Conservation (phyloP, 2,797 vertebrate genomes). For the Acanthopagrus latus region DNA sequence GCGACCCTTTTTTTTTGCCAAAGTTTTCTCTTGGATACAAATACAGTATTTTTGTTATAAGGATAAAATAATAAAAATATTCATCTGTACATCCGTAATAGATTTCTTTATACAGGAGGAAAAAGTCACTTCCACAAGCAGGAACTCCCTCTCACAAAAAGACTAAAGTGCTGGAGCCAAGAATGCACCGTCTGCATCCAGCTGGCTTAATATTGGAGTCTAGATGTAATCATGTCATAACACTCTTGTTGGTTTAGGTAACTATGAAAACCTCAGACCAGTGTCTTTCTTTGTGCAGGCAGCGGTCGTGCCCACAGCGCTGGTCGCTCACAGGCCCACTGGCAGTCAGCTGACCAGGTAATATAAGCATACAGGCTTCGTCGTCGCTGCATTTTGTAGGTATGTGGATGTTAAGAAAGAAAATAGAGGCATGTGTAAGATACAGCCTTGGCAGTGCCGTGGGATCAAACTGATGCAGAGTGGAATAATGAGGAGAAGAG, state of each 20-base stretch:
- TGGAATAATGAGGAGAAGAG: constrained; percentile 49
- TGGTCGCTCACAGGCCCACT: constrained; percentile 3
- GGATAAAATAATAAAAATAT: constrained; percentile 62
- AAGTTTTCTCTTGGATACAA: constrained; percentile 64
- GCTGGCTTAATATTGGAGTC: constrained; percentile 59
- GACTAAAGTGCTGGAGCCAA: constrained; percentile 83
- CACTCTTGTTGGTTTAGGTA: constrained; percentile 37
- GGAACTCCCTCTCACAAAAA: constrained; percentile 80
- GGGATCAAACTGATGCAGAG: constrained; percentile 51
- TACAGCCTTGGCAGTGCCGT: constrained; percentile 46
- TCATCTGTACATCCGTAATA: constrained; percentile 56
- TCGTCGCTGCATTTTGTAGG: constrained; percentile 28
- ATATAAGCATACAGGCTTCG: constrained; percentile 14
- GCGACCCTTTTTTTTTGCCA: constrained; percentile 18
- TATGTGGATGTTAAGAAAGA: constrained; percentile 28
- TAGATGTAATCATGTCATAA: constrained; percentile 38
- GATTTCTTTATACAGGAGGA: constrained; percentile 61
- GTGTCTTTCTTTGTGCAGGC: constrained; percentile 10
- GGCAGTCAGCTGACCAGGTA: constrained; percentile 43
- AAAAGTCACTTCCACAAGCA: constrained; percentile 79
- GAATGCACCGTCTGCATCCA: constrained; percentile 66
- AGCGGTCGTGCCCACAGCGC: constrained; percentile 13
- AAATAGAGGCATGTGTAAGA: constrained; percentile 38
- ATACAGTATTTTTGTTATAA: constrained; percentile 55
- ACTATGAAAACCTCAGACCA: constrained; percentile 30